A percentile compares a stretch with the other conserved stretches of the same genome.
Conservation (phyloP, 1,140 invertebrate genomes). For the Akabosia matsudoensis region DNA sequence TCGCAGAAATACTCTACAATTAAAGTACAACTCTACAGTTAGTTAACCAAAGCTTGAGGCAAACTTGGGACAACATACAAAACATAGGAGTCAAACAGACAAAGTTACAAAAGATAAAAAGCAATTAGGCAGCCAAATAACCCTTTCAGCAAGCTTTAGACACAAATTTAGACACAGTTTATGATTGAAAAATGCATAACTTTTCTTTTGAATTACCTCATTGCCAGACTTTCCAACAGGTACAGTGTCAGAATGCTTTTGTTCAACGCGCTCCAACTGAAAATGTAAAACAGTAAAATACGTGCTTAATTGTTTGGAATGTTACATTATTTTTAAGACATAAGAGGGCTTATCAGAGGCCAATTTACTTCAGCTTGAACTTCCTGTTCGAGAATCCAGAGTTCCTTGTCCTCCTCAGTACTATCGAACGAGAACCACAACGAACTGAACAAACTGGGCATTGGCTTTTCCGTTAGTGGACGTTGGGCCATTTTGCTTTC, state of each 20-base stretch:
- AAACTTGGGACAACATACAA: too few relatives aligned
- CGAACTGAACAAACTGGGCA: slow-evolving; percentile 1
- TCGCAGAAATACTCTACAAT: too few relatives aligned
- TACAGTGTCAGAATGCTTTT: slow-evolving; percentile 32
- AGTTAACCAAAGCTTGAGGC: too few relatives aligned
- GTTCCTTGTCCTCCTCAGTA: slow-evolving; percentile 40
- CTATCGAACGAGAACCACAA: slow-evolving; percentile 39
- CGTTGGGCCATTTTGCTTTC: neutral
- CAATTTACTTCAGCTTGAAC: slow-evolving; percentile 30
- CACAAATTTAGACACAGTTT: too few relatives aligned
- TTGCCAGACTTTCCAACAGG: slow-evolving; percentile 36
- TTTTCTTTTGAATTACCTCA: slow-evolving; percentile 28
- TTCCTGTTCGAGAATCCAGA: slow-evolving; percentile 40
- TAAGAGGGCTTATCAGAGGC: neutral
- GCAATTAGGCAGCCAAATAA: too few relatives aligned
- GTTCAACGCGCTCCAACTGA: slow-evolving; percentile 37
- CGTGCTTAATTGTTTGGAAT: too few relatives aligned
- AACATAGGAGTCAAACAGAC: too few relatives aligned
- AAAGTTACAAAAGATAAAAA: too few relatives aligned
- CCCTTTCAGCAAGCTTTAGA: too few relatives aligned
- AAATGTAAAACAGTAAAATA: neutral
- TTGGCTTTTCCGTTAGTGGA: slow-evolving; percentile 26
- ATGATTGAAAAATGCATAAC: too few relatives aligned
- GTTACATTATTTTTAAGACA: neutral
- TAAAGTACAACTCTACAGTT: too few relatives aligned